These are phyloP conservation scores for Diplolepis rosae DNA, from an alignment of 2,888 invertebrate genomes.

Conservation along the genomic window DNA sequence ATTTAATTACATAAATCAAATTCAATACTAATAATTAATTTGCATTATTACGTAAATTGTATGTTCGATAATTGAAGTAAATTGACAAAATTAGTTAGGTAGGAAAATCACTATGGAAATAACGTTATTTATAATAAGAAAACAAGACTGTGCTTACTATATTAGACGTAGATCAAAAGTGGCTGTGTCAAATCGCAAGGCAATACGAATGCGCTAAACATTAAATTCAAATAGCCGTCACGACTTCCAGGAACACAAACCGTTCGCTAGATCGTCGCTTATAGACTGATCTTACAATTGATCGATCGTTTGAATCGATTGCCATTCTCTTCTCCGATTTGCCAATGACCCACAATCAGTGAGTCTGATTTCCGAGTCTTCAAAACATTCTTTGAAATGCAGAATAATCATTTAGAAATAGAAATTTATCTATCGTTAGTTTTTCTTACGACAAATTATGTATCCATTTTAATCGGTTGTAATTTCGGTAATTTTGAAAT, in stretches of 20 bases:
- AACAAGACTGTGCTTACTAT: slow-evolving; percentile 21
- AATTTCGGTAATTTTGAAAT: no score
- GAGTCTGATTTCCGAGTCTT: slow-evolving; percentile 13
- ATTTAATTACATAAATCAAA: no score
- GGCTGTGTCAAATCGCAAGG: slow-evolving; percentile 38
- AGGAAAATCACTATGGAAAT: no score
- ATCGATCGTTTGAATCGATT: slow-evolving; percentile 41
- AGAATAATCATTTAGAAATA: no score
- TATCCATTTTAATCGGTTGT: no score
- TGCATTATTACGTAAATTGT: no score
- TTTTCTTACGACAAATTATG: no score
- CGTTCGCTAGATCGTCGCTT: slow-evolving; percentile 37
- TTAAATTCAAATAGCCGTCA: slow-evolving; percentile 40
- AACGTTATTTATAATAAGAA: no score
- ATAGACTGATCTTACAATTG: slow-evolving; percentile 36
- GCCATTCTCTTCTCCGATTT: slow-evolving; percentile 23
- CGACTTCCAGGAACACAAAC: slow-evolving; percentile 40
- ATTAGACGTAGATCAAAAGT: slow-evolving; percentile 36
- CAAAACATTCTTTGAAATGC: neutral
- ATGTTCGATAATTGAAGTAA: no score
- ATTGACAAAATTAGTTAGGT: no score
- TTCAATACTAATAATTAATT: no score
- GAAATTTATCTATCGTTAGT: no score
- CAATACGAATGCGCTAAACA: slow-evolving; percentile 40
- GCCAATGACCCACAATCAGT: slow-evolving; percentile 4